Conservation (phyloP, 2,797 vertebrate genomes). For the Silurus lanzhouensis region DNA sequence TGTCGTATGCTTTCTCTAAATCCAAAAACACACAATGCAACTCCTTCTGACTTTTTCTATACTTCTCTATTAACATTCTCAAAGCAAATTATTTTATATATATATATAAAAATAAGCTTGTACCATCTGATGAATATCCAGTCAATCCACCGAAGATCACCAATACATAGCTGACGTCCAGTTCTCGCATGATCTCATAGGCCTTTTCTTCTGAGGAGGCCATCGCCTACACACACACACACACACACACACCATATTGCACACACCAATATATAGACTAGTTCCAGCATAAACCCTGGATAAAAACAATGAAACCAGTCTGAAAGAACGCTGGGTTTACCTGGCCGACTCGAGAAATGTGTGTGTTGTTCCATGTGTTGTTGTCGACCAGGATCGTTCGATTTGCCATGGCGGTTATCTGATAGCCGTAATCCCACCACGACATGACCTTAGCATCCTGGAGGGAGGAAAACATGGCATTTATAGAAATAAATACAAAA, state of each 20-base stretch:
- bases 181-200: slow-evolving; percentile 98
- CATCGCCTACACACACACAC: slow-evolving; percentile 84
- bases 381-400: slow-evolving; percentile 98
- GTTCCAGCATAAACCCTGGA: background rate
- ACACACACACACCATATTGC: background rate
- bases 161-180: slow-evolving; percentile 96
- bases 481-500: background rate
- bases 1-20: too few relatives aligned
- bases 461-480: background rate
- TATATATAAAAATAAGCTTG: background rate
- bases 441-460: slow-evolving; percentile 99
- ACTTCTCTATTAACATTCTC: too few relatives aligned
- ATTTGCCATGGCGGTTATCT: slow-evolving; percentile 99
- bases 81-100: too few relatives aligned
- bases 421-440: slow-evolving; percentile 99
- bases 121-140: slow-evolving; percentile 94
- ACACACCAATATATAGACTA: background rate
- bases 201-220: slow-evolving; percentile 96
- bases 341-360: slow-evolving; percentile 98
- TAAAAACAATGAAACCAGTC: background rate
- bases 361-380: slow-evolving; percentile 99
- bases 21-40: too few relatives aligned
- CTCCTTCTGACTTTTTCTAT: too few relatives aligned
- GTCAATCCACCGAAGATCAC: slow-evolving; percentile 98
- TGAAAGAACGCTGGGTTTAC: slow-evolving; percentile 64